A percentile compares a stretch with the other conserved stretches of the same genome.
Evolutionary conservation across 2,888 invertebrate species (phyloP).

Genomic region (Tenthredo amoena): DNA sequence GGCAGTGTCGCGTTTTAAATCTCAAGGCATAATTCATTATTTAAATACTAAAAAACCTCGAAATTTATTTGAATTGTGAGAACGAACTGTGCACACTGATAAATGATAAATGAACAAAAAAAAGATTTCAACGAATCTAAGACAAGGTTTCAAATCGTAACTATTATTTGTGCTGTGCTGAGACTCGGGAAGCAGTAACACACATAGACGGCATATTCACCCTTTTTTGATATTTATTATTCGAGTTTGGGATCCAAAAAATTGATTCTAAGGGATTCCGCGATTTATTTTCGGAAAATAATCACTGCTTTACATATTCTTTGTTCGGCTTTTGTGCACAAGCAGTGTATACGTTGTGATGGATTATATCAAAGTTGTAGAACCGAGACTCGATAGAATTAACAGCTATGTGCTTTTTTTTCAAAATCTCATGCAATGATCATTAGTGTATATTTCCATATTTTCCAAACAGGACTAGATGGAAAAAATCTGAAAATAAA

Average conservation of each 20-base stretch:
- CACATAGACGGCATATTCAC: background rate
- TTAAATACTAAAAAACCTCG: background rate
- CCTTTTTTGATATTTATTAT: background rate
- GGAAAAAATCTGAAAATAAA: background rate
- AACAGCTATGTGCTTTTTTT: background rate
- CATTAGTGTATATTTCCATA: background rate
- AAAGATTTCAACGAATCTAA: background rate
- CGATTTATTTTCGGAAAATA: background rate
- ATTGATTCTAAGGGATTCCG: background rate
- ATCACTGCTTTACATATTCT: background rate
- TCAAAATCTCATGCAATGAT: background rate
- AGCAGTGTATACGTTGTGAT: background rate
- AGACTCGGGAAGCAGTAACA: background rate
- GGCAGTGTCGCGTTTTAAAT: slow-evolving; percentile 33
- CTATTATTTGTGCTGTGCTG: background rate
- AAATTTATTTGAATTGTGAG: slow-evolving; percentile 4
- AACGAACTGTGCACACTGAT: slow-evolving; percentile 7
- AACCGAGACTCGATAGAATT: background rate
- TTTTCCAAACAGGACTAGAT: background rate
- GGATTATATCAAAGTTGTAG: background rate
- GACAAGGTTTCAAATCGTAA: slow-evolving; percentile 9
- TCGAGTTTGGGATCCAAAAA: background rate
- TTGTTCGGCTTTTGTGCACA: background rate
- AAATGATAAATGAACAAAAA: background rate
- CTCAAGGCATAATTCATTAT: background rate